Evolutionary conservation across 1,140 invertebrate species (phyloP).

Genomic region (Musca domestica): DNA sequence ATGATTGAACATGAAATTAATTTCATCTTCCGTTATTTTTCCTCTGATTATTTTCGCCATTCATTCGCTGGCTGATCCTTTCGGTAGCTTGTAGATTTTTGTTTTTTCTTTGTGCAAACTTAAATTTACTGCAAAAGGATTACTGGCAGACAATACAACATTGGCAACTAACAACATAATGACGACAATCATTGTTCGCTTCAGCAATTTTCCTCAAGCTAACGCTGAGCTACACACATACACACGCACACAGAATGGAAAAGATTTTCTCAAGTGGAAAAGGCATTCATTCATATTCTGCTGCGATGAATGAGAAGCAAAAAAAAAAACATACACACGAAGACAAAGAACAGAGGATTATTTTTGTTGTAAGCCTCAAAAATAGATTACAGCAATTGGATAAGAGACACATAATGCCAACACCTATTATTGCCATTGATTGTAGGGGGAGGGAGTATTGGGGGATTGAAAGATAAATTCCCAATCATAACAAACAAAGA

Average conservation of each 20-base stretch:
- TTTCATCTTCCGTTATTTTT: conserved; percentile 12
- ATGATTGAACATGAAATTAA: conserved; percentile 19
- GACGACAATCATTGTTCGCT: too few species aligned
- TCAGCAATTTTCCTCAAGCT: too few species aligned
- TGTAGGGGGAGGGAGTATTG: too few species aligned
- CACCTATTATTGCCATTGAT: too few species aligned
- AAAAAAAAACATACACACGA: neutral
- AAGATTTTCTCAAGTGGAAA: conserved; percentile 14
- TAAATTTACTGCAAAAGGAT: conserved; percentile 21
- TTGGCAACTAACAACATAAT: too few species aligned
- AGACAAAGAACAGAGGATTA: neutral
- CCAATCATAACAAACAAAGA: too few species aligned
- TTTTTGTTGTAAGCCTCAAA: too few species aligned
- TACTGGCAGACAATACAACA: neutral
- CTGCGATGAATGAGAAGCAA: too few species aligned
- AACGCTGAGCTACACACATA: too few species aligned
- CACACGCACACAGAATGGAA: neutral
- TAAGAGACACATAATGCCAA: too few species aligned
- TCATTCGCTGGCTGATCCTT: neutral
- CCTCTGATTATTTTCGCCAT: neutral
- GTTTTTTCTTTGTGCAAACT: neutral
- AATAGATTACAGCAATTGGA: too few species aligned
- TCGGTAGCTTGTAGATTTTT: neutral
- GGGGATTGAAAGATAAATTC: too few species aligned
- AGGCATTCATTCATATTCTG: neutral